Conservation (phyloP, 2,888 invertebrate genomes). For the Lathronympha strigana region DNA sequence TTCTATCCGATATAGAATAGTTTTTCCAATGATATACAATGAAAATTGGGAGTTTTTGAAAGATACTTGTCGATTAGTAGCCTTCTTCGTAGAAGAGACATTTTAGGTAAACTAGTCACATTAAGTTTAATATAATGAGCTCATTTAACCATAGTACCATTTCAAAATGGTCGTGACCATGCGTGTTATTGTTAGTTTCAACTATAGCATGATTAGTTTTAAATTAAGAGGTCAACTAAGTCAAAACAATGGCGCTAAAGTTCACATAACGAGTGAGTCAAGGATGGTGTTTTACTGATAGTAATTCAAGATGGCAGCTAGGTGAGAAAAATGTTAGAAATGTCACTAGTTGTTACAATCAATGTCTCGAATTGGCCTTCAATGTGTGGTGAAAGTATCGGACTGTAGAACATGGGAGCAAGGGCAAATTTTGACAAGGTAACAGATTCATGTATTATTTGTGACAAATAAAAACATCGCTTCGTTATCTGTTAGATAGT, state of each 20-base stretch:
- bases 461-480: too few relatives aligned
- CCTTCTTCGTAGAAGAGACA: neutral
- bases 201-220: slow-evolving; percentile 32
- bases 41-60: neutral
- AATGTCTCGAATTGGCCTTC: slow-evolving; percentile 1
- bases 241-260: slow-evolving; percentile 37
- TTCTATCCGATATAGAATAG: neutral
- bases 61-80: neutral
- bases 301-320: slow-evolving; percentile 25
- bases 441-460: too few relatives aligned
- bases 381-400: neutral
- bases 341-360: slow-evolving; percentile 23
- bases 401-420: neutral
- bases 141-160: slow-evolving; percentile 7
- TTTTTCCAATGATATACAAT: neutral
- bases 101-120: slow-evolving; percentile 19
- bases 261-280: slow-evolving; percentile 39
- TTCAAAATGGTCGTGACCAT: slow-evolving; percentile 25
- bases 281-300: slow-evolving; percentile 35
- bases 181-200: slow-evolving; percentile 29
- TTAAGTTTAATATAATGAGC: slow-evolving; percentile 18
- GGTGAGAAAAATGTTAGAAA: slow-evolving; percentile 28
- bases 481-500: too few relatives aligned
- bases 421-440: neutral
- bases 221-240: slow-evolving; percentile 34